A percentile compares a stretch with the other conserved stretches of the same genome.
These are phyloP conservation scores for Myocastor coypus DNA, from an alignment of 2,113 vertebrate species.

Conservation along the genomic window DNA sequence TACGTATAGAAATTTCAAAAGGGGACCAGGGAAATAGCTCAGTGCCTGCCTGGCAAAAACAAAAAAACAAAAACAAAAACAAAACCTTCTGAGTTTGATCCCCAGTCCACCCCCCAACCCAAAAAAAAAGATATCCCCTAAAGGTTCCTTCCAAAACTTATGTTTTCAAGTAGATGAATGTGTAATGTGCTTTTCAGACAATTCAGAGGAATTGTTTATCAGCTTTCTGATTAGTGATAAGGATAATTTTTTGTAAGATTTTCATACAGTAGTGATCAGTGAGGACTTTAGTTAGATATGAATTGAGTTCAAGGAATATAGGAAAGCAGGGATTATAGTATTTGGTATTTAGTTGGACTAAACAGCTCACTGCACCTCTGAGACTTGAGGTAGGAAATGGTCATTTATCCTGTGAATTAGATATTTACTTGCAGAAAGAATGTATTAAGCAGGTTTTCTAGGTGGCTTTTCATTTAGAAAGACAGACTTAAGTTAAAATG, in stretches of 20 bases:
- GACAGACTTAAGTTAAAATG: constrained; percentile 30
- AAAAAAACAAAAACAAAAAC: no score
- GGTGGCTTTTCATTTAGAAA: constrained; percentile 30
- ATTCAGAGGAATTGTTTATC: neutral
- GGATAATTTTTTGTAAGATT: constrained; percentile 17
- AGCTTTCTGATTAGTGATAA: constrained; percentile 12
- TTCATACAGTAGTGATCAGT: neutral
- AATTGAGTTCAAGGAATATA: neutral
- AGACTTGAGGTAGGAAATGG: constrained; percentile 19
- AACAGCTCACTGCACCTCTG: constrained; percentile 17
- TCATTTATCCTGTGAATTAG: constrained; percentile 13
- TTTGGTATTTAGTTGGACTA: neutral
- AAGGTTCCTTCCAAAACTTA: neutral
- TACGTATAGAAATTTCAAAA: neutral
- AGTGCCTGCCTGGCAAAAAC: no score
- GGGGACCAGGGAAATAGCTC: no score
- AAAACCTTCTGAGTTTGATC: no score
- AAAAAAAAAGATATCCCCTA: no score
- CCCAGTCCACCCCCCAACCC: no score
- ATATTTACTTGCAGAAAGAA: constrained; percentile 14
- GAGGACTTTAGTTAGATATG: neutral
- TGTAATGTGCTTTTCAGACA: constrained; percentile 12
- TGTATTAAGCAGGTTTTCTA: neutral
- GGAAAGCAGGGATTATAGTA: neutral
- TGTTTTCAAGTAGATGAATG: neutral